Percentiles rank a stretch among this genome's conserved stretches.
Evolutionary conservation across 2,888 invertebrate species (phyloP).

Genomic region (Euzophera pinguis): DNA sequence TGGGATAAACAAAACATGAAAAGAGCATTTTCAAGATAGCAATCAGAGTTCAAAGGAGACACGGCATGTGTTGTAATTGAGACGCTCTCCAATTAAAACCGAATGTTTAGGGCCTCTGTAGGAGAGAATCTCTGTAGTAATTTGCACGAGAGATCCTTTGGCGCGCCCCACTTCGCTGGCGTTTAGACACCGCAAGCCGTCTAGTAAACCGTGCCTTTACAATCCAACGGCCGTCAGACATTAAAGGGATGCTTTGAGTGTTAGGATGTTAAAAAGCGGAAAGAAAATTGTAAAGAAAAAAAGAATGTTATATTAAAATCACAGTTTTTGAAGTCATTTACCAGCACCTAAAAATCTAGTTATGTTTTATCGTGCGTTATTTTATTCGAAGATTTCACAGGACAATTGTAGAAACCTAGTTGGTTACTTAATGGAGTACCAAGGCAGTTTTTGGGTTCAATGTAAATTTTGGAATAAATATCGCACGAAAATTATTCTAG

Average conservation of each 20-base stretch:
- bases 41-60: constrained; percentile 65
- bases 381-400: too few species aligned
- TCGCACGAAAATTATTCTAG: too few species aligned
- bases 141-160: constrained; percentile 50
- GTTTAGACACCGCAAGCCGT: constrained; percentile 39
- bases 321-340: too few species aligned
- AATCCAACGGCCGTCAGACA: constrained; percentile 40
- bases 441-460: too few species aligned
- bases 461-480: too few species aligned
- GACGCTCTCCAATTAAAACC: constrained; percentile 71
- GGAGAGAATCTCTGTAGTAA: constrained; percentile 53
- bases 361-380: too few species aligned
- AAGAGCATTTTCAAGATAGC: constrained; percentile 48
- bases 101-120: constrained; percentile 53
- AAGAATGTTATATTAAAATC: too few species aligned
- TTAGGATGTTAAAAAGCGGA: constrained; percentile 45
- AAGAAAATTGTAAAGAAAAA: constrained; percentile 23
- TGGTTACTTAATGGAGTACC: too few species aligned
- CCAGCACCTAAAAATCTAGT: too few species aligned
- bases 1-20: constrained; percentile 22
- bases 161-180: constrained; percentile 26
- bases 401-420: too few species aligned
- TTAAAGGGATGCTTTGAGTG: constrained; percentile 31
- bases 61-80: constrained; percentile 63
- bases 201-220: constrained; percentile 35